These are phyloP conservation scores for Alligator mississippiensis DNA, from an alignment of 2,113 vertebrate genomes.

Conservation along the genomic window DNA sequence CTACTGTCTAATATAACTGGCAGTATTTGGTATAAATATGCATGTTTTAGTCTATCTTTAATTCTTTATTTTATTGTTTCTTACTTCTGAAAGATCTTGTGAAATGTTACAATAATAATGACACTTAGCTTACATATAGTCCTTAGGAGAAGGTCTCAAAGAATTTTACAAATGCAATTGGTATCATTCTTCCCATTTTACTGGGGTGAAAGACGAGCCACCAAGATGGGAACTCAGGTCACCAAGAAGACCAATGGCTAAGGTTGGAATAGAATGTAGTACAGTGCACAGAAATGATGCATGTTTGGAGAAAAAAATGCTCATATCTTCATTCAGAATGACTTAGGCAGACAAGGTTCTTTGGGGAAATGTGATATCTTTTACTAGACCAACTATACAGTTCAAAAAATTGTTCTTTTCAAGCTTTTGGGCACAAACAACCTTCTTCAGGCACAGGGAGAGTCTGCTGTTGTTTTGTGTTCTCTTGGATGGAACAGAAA, in stretches of 20 bases:
- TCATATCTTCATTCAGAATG: conserved; percentile 3
- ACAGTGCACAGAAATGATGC: accelerated
- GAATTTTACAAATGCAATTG: neutral
- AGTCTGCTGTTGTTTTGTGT: too few relatives aligned
- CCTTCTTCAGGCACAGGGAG: too few relatives aligned
- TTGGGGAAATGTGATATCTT: too few relatives aligned
- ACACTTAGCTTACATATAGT: neutral
- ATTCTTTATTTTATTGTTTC: conserved; percentile 10
- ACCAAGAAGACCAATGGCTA: neutral
- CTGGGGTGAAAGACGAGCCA: neutral
- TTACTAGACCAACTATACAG: too few relatives aligned
- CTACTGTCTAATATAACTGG: conserved; percentile 45
- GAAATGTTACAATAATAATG: neutral
- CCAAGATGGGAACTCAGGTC: neutral
- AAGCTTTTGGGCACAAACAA: too few relatives aligned
- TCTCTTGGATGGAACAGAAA: too few relatives aligned
- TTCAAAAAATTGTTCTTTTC: too few relatives aligned
- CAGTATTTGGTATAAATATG: conserved; percentile 55
- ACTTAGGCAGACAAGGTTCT: too few relatives aligned
- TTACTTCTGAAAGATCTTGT: neutral
- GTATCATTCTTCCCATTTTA: neutral
- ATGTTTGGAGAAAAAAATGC: neutral
- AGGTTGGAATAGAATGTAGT: accelerated
- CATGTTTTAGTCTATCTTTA: neutral
- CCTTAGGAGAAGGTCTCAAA: neutral